phyloP scores from a whole-genome alignment of 1,140 invertebrate species.

The Lepidurus couesii region DNA sequence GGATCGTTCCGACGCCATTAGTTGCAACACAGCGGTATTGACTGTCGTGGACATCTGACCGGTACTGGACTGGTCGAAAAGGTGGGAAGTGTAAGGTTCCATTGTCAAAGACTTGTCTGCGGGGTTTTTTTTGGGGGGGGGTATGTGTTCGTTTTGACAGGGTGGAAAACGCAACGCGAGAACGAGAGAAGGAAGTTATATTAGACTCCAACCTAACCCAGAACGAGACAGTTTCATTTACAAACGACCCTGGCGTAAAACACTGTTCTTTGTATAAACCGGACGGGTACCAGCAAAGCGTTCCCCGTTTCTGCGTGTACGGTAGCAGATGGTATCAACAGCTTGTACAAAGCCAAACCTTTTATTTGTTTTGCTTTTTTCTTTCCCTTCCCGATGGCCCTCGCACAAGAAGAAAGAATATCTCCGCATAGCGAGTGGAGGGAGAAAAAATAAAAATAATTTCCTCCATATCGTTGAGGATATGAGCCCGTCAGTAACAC shows the following conservation, averaged over 20 bases:
- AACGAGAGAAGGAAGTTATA: not conserved
- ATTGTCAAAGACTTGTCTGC: conserved; percentile 38
- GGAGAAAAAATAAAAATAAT: not conserved
- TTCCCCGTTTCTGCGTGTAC: not conserved
- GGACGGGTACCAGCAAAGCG: not conserved
- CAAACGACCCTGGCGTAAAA: conserved; percentile 5
- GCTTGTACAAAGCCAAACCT: not conserved
- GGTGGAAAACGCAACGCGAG: not conserved
- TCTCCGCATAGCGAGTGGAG: not conserved
- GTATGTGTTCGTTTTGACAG: not conserved
- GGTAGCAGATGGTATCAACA: conserved; percentile 14
- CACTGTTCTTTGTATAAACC: not conserved
- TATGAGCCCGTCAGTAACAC: conserved; percentile 1
- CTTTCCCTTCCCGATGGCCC: not conserved
- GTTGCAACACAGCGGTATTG: conserved; percentile 43
- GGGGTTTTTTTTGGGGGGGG: not conserved
- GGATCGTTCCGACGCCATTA: conserved; percentile 43
- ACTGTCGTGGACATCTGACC: conserved; percentile 42
- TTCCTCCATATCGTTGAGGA: not conserved
- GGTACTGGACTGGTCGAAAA: conserved; percentile 42
- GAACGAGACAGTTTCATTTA: conserved; percentile 6
- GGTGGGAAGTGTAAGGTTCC: conserved; percentile 45
- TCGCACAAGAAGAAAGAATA: not conserved
- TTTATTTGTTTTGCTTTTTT: not conserved
- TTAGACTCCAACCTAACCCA: not conserved